phyloP scores from a whole-genome alignment of 2,888 invertebrate species.

The Octodonta nipae region DNA sequence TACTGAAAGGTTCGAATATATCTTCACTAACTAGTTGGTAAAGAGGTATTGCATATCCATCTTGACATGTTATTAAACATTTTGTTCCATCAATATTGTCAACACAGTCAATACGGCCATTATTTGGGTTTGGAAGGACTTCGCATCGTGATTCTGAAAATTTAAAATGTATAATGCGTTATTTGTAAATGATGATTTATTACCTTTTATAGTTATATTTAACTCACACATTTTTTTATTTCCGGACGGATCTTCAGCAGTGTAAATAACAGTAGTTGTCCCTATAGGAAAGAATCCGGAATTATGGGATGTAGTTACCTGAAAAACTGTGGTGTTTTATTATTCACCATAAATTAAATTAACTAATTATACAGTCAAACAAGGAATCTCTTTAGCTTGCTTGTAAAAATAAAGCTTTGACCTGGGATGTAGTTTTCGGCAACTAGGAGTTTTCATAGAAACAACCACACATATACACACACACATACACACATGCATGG shows the following conservation, averaged over 20 bases:
- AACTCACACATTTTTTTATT: constrained; percentile 47
- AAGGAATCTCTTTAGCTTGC: background rate
- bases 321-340: constrained; percentile 3
- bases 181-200: constrained; percentile 4
- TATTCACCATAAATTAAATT: background rate
- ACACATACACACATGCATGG: too few relatives aligned
- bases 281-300: constrained; percentile 43
- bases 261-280: constrained; percentile 43
- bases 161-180: background rate
- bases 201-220: constrained; percentile 47
- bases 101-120: constrained; percentile 28
- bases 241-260: constrained; percentile 43
- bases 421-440: too few relatives aligned
- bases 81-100: constrained; percentile 23
- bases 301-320: constrained; percentile 32
- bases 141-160: constrained; percentile 27
- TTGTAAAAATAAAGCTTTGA: background rate
- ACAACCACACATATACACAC: too few relatives aligned
- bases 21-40: too few relatives aligned
- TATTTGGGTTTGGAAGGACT: constrained; percentile 25
- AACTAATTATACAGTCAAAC: background rate
- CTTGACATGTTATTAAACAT: constrained; percentile 45
- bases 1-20: too few relatives aligned
- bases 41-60: constrained; percentile 49
- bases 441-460: too few relatives aligned